These are phyloP conservation scores for Rutilus rutilus DNA, from an alignment of 2,113 vertebrate species.

Conservation along the genomic window DNA sequence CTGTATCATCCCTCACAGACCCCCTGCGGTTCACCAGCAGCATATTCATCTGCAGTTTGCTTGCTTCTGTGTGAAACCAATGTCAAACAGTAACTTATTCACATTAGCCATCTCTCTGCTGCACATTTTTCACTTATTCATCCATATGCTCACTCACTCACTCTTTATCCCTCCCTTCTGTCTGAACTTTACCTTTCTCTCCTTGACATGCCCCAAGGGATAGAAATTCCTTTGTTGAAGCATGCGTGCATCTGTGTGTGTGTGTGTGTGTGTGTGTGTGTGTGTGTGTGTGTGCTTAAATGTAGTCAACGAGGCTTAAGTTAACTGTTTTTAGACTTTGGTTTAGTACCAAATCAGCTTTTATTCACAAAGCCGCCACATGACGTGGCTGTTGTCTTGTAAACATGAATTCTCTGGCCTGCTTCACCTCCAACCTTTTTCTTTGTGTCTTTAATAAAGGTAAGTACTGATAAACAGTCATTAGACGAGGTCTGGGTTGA, in stretches of 20 bases:
- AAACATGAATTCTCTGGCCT: conserved; percentile 33
- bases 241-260: conserved; percentile 29
- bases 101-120: neutral
- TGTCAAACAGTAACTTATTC: conserved; percentile 27
- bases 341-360: conserved; percentile 32
- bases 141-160: conserved; percentile 13
- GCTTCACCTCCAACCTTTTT: conserved; percentile 26
- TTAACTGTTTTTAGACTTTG: neutral
- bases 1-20: conserved; percentile 68
- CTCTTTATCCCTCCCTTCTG: conserved; percentile 21
- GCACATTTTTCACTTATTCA: conserved; percentile 37
- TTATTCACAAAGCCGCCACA: conserved; percentile 29
- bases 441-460: conserved; percentile 58
- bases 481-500: conserved; percentile 55
- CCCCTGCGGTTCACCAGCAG: conserved; percentile 63
- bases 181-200: conserved; percentile 31
- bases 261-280: conserved; percentile 34
- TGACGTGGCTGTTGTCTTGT: conserved; percentile 26
- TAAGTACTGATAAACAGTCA: conserved; percentile 68
- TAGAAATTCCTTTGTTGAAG: conserved; percentile 50
- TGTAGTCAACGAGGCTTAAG: conserved; percentile 21
- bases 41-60: neutral
- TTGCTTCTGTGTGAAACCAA: conserved; percentile 10
- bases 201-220: conserved; percentile 49
- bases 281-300: conserved; percentile 26